Base-by-base conservation (phyloP, 2,888 invertebrate genomes). In the Tetheella fluctuosa region DNA sequence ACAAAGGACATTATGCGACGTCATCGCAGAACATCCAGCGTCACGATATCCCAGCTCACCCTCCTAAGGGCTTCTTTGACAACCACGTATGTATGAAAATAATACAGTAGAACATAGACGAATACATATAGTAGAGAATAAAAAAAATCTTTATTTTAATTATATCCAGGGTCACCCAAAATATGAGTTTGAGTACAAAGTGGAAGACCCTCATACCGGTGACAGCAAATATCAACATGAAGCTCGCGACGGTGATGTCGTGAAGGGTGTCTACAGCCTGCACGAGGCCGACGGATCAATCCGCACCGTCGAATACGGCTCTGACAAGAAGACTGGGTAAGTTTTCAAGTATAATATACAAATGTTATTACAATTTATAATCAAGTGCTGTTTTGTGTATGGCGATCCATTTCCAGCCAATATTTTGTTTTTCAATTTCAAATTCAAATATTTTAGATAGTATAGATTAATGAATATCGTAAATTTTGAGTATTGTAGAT, bases 181-280 rank as follows among this genome's bases (percentile, higher is more conserved):
- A 71, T 94, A 94, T 83, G 88, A 92, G 59, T 94, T 93, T 81
- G 88, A 89, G 56, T 94, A 94, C 79, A 90, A 93, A n/a, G 94
- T 93, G 3, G 86, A 93, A 63, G 94, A 94, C 70, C 85, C 86
- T 7, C 93, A 94, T 72, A 94, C 94, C 59, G 94, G 94, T n/a
- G 94, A 94, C 84, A 89, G 90, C 77, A 94, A 94, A 82, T 91
- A 89, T 69, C 94, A 94, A 77, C 86, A 90, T 60, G 94, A 94
- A 81, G 77, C 86, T 68, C 89, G 93, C 62, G 93, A 94, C 80
- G 95, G 95, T 1, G 91, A 95, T 74, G 89, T 86, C 37, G 95
- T 95, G 62, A 91, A 94, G 75, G 95, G 95, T 60, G 79, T 82
- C 56, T 89, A 89, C 81, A 83, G 84, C 30, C 77, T 89, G 59